Percentiles rank a stretch among this genome's conserved stretches.
These are phyloP conservation scores for Chaetodon trifasciatus DNA, from an alignment of 2,797 vertebrate species.

Conservation along the genomic window DNA sequence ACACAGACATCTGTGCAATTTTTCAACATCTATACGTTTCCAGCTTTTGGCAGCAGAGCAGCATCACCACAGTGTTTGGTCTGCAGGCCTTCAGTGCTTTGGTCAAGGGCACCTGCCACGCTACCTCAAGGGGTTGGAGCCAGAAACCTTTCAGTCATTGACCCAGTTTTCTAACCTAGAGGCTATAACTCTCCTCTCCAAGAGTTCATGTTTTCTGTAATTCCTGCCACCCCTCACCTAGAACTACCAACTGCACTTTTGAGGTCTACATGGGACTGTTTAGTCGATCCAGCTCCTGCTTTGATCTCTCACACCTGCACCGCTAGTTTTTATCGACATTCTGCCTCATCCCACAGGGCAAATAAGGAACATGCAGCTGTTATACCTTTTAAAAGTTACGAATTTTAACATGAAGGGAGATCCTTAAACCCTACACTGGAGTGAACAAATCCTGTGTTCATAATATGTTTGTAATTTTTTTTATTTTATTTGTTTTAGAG, in stretches of 20 bases:
- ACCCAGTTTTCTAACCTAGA: constrained; percentile 43
- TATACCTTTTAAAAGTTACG: background rate
- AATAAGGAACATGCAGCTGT: constrained; percentile 22
- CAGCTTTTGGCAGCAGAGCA: constrained; percentile 42
- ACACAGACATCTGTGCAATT: constrained; percentile 5
- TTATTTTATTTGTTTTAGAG: background rate
- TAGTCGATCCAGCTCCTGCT: constrained; percentile 20
- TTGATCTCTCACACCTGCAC: constrained; percentile 36
- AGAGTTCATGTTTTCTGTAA: constrained; percentile 19
- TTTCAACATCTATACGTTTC: background rate
- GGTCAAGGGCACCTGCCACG: constrained; percentile 51
- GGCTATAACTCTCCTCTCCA: constrained; percentile 3
- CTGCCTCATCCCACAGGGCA: background rate
- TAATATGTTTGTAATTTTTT: background rate
- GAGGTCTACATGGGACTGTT: constrained; percentile 15
- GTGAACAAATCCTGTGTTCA: background rate
- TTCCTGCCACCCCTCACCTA: constrained; percentile 5
- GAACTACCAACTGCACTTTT: constrained; percentile 10
- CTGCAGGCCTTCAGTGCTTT: constrained; percentile 3
- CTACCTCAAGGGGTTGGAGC: constrained; percentile 38
- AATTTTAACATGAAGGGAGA: background rate
- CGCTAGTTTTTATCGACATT: constrained; percentile 22
- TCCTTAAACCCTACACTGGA: background rate
- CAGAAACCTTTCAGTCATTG: constrained; percentile 39
- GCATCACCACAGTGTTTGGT: constrained; percentile 35